Base-by-base conservation (phyloP, 1,140 invertebrate species). In the Chelonus insularis region DNA sequence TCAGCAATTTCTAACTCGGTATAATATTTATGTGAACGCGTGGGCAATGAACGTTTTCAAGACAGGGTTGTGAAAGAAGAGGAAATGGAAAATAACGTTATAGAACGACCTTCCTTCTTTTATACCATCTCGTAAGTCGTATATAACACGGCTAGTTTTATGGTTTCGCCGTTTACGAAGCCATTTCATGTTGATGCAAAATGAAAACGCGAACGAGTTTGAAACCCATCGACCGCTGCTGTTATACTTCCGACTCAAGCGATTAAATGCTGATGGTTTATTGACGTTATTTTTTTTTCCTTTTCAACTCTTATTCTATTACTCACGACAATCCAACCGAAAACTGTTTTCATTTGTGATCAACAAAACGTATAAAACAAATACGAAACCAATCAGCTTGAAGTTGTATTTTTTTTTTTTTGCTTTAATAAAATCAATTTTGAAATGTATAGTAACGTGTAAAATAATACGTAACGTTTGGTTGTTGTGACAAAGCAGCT, bases 31-130 rank as follows among this genome's bases (percentile, higher is more conserved):
- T 45, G 16, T 14, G 14, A 18, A 45, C 16, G 43, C 43, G 14
- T 45, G 43, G 43, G 43, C 43, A 18, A 18, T 45, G 11, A 4
- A n/a, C 36, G 36, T 11, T 39, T 39, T 2, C 12, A 39, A n/a
- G 32, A 32, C 25, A 23, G 5, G 12, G 43, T 20, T 8, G 11
- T 11, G 48, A 20, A n/a, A n/a, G 51, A 37, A 34, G 34, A 34
- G 8, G 12, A 20, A 34, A 20, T 6, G 16, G 34, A 37, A 11
- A 34, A n/a, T 11, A 36, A 55, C 25, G 7, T 29, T 29, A 29
- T 29, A 29, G 25, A 20, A 55, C n/a, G 34, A 65, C 66, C 68
- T 70, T 67, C 62, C 64, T 66, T 69, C 69, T 62, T 65, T 56
- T 37, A 29, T 29, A 7, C 25, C 25, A 4, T 29, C 20, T 64